A percentile compares a stretch with the other conserved stretches of the same genome.
phyloP scores from a whole-genome alignment of 2,888 invertebrate genomes.

The Lasiommata megera region DNA sequence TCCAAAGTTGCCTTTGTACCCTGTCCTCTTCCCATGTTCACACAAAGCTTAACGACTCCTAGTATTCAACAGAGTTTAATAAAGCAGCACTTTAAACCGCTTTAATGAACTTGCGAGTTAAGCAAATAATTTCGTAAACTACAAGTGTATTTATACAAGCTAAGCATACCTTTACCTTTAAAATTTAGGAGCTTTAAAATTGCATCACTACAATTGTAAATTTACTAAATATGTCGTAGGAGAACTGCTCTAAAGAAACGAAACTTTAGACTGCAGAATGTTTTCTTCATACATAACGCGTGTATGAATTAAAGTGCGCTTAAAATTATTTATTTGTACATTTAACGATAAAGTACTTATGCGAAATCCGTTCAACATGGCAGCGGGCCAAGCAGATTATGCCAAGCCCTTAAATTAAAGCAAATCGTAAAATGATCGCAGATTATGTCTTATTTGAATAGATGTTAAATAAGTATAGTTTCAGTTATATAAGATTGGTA shows the following conservation, averaged over 20 bases:
- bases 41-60: constrained; percentile 14
- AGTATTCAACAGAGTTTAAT: constrained; percentile 17
- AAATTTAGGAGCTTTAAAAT: neutral
- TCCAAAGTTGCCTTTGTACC: constrained; percentile 12
- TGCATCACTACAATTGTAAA: neutral
- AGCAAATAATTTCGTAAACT: constrained; percentile 7
- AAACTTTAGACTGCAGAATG: neutral
- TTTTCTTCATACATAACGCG: neutral
- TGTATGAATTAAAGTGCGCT: constrained; percentile 8
- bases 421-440: neutral
- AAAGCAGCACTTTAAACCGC: constrained; percentile 11
- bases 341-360: constrained; percentile 24
- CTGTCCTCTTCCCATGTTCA: constrained; percentile 3
- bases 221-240: too few species aligned
- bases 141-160: neutral
- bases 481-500: too few species aligned
- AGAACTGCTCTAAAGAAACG: too few species aligned
- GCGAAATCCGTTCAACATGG: constrained; percentile 20
- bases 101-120: constrained; percentile 12
- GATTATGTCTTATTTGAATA: neutral
- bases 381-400: constrained; percentile 25
- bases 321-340: constrained; percentile 16
- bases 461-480: too few species aligned
- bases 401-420: constrained; percentile 19
- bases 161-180: neutral